Conservation (phyloP, 2,888 invertebrate genomes). For the Agonopterix heracliana region DNA sequence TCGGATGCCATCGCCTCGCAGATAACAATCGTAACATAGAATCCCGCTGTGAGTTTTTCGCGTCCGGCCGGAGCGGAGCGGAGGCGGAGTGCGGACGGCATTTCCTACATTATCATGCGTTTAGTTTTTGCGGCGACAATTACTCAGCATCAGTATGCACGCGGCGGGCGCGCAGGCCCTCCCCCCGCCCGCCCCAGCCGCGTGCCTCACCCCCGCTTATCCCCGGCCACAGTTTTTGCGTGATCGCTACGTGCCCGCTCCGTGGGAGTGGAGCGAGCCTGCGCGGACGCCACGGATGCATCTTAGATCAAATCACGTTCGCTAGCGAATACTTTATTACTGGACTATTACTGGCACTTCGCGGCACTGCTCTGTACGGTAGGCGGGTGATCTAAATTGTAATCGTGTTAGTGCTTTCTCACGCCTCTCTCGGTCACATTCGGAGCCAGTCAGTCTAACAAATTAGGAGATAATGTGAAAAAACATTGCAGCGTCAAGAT, state of each 20-base stretch:
- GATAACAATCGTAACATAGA: background rate
- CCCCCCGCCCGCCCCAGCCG: constrained; percentile 16
- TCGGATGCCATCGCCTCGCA: background rate
- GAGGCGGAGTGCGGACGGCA: constrained; percentile 26
- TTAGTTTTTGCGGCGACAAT: constrained; percentile 61
- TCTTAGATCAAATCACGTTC: constrained; percentile 15
- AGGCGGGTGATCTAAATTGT: too few relatives aligned
- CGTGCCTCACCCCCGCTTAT: constrained; percentile 16
- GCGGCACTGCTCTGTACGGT: too few relatives aligned
- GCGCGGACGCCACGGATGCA: background rate
- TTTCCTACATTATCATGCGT: constrained; percentile 64
- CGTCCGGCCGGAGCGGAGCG: background rate
- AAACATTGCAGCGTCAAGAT: too few relatives aligned
- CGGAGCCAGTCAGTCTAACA: too few relatives aligned
- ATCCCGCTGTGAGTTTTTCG: background rate
- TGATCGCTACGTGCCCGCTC: constrained; percentile 2
- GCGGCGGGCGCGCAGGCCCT: constrained; percentile 37
- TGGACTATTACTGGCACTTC: background rate
- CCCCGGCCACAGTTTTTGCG: constrained; percentile 3
- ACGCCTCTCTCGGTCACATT: too few relatives aligned
- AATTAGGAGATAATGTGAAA: too few relatives aligned
- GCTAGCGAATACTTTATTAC: constrained; percentile 2
- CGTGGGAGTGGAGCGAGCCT: constrained; percentile 2
- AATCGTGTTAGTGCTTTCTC: too few relatives aligned
- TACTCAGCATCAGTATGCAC: constrained; percentile 66